Percentiles rank a stretch among this genome's conserved stretches.
These are phyloP conservation scores for Ploceus nigricollis DNA, from an alignment of 2,113 vertebrate species.

Conservation along the genomic window DNA sequence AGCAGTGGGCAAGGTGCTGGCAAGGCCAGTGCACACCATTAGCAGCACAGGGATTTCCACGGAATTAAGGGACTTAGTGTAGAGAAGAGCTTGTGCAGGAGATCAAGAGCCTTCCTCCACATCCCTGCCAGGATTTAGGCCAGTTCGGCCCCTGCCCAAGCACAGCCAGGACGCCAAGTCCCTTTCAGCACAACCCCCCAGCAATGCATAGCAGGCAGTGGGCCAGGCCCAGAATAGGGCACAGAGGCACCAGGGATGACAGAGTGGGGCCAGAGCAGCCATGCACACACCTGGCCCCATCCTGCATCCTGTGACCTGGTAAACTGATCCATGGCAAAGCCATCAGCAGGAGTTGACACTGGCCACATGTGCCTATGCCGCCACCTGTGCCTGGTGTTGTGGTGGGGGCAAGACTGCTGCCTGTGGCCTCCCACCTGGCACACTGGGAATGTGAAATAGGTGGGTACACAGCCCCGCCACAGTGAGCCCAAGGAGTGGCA, in stretches of 20 bases:
- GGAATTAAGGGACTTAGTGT: constrained; percentile 31
- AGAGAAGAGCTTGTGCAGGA: not conserved
- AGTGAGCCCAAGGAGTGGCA: not conserved
- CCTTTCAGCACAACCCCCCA: constrained; percentile 37
- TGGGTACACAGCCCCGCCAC: rapidly evolving
- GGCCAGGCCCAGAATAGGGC: constrained; percentile 27
- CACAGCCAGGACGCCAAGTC: not conserved
- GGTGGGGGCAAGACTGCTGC: constrained; percentile 19
- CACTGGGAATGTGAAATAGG: rapidly evolving
- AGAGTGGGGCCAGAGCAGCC: not conserved
- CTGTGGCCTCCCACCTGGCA: not conserved
- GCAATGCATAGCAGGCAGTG: not conserved
- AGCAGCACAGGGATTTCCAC: constrained; percentile 20
- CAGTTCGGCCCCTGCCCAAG: not conserved
- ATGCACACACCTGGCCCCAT: not conserved
- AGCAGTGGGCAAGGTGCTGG: not conserved
- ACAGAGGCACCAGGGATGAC: not conserved
- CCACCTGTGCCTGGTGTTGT: not conserved
- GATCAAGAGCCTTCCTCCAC: not conserved
- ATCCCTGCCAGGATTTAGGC: not conserved
- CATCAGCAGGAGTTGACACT: rapidly evolving
- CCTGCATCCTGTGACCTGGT: not conserved
- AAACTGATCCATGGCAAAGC: rapidly evolving
- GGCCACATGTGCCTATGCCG: rapidly evolving
- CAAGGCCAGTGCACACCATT: not conserved